Evolutionary conservation across 1,140 invertebrate genomes (phyloP).

Genomic region (Mamestra configurata): DNA sequence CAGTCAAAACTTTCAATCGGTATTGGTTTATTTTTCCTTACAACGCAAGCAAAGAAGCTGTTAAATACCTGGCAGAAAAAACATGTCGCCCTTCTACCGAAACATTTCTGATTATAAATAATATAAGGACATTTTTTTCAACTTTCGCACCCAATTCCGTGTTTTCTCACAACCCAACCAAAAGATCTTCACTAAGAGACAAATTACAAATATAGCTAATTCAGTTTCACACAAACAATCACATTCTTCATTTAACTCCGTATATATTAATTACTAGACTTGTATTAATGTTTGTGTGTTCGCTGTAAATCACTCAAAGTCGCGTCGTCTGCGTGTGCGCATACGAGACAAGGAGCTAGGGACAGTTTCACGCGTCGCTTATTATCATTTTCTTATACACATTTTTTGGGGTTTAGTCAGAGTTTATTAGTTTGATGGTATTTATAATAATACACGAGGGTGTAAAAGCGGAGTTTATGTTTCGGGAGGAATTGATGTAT

Average conservation of each 20-base stretch:
- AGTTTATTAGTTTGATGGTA: constrained; percentile 8
- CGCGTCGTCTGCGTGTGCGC: constrained; percentile 13
- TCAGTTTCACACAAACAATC: constrained; percentile 33
- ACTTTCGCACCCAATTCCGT: not conserved
- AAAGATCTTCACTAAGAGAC: constrained; percentile 1
- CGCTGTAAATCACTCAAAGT: constrained; percentile 47
- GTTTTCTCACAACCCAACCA: not conserved
- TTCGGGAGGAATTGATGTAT: no score
- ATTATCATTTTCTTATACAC: constrained; percentile 31
- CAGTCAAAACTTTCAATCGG: no score
- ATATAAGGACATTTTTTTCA: no score
- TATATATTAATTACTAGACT: constrained; percentile 52
- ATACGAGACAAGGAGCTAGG: not conserved
- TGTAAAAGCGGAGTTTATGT: not conserved
- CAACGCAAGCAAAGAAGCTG: no score
- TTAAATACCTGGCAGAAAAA: no score
- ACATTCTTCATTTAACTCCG: constrained; percentile 22
- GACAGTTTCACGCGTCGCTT: constrained; percentile 25
- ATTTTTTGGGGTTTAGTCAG: constrained; percentile 29
- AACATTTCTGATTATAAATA: no score
- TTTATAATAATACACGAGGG: not conserved
- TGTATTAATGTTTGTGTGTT: constrained; percentile 41
- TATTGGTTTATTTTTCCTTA: no score
- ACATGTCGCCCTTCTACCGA: no score
- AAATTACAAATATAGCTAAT: constrained; percentile 5